phyloP scores from a whole-genome alignment of 2,113 vertebrate genomes.

The Callospermophilus lateralis region DNA sequence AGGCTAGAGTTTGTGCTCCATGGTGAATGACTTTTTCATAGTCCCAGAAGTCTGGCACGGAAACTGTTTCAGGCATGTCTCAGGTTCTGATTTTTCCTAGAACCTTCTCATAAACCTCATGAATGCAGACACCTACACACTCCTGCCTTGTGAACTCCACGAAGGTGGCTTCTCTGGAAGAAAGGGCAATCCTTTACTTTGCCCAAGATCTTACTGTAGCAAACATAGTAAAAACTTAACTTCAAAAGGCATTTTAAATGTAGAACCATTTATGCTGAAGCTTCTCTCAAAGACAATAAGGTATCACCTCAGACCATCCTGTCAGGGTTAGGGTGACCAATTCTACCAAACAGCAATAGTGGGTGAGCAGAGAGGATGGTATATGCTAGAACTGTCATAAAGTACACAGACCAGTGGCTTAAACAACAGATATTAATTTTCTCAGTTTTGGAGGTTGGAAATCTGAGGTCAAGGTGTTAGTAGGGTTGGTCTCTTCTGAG shows the following conservation, averaged over 20 bases:
- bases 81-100: background rate
- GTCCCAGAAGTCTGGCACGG: background rate
- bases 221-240: background rate
- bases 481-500: background rate
- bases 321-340: background rate
- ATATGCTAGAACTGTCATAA: background rate
- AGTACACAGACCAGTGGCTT: background rate
- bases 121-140: background rate
- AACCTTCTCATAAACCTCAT: background rate
- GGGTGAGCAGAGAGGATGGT: background rate
- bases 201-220: background rate
- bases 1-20: background rate
- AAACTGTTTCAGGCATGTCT: background rate
- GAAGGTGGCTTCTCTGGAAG: background rate
- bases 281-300: background rate
- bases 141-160: background rate
- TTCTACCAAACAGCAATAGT: background rate
- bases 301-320: background rate
- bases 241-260: background rate
- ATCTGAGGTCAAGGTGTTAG: background rate
- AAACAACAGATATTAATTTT: background rate
- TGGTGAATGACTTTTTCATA: background rate
- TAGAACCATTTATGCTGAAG: background rate
- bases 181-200: background rate
- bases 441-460: background rate